Evolutionary conservation across 2,113 vertebrate genomes (phyloP), one percentile per base, ranked within the genome.

Genomic region (Psittacula cyanocephala): DNA sequence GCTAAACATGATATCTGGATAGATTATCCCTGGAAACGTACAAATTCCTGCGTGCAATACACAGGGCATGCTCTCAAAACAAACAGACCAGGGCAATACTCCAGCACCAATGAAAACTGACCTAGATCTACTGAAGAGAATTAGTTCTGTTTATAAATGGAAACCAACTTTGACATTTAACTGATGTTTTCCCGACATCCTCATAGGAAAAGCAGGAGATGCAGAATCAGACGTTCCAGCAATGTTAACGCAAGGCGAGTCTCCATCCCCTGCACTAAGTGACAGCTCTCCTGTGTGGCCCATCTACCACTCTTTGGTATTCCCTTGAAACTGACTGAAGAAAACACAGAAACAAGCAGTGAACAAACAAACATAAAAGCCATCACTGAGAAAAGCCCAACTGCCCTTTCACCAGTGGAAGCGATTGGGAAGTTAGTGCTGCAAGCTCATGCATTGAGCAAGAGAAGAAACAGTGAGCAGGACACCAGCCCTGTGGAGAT

Each of bases 131-230:
- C 70, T 52, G 78, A 87, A 96, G 91, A 87, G 75, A 89, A 95
- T 95, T 92, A 91, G 93, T 90, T 90, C 64, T 94, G 83, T 92
- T 95, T 93, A 93, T 95, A 97, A 94, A 97, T 89, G 88, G 96
- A 95, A 95, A 46, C 83, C 39, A 86, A 93, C 90, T 95, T 92
- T 95, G 93, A 94, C 95, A 93, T 93, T 95, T 95, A 94, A 89
- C 62, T 91, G 88, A 91, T 91, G 84, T 63, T 95, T 95, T 81
- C 70, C 76, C 72, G 41, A 92, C 69, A 84, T 90, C 94, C 74
- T 70, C 77, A 68, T 2, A 86, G 52, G 43, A 90, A 70, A 90
- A 75, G 16, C 44, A 81, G 68, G 35, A 89, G 90, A 91, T 0
- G 1, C 6, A 17, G 72, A 72, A 44, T 86, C 62, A 67, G 24